Evolutionary conservation across 2,797 vertebrate species (phyloP).

Genomic region (Mallotus villosus): DNA sequence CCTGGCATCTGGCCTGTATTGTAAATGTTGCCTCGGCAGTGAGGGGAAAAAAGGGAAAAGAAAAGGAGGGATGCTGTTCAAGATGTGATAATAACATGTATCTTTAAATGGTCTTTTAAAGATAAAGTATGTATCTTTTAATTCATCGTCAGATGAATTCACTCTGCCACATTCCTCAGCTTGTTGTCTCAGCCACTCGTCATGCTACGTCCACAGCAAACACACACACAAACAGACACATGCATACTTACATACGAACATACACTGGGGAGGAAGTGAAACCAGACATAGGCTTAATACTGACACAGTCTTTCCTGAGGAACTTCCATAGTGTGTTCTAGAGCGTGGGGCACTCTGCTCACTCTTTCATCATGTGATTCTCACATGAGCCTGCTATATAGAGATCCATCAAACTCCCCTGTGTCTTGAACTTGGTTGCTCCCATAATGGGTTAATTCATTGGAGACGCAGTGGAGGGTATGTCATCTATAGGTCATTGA

Average conservation of each 20-base stretch:
- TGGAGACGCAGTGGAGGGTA: not conserved
- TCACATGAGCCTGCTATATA: slow-evolving; percentile 18
- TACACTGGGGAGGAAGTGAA: not conserved
- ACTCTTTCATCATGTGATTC: slow-evolving; percentile 16
- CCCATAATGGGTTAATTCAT: not conserved
- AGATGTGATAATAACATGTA: not conserved
- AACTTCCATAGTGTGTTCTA: not conserved
- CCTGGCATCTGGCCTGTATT: slow-evolving; percentile 20
- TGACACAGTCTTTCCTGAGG: not conserved
- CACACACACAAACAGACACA: slow-evolving; percentile 4
- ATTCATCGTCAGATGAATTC: slow-evolving; percentile 15
- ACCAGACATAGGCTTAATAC: too few species aligned
- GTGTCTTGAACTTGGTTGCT: not conserved
- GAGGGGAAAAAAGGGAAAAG: slow-evolving; percentile 13
- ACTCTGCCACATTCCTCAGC: slow-evolving; percentile 20
- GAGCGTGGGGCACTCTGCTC: not conserved
- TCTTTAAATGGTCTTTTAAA: too few species aligned
- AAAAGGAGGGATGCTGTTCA: slow-evolving; percentile 4
- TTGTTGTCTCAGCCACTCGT: not conserved
- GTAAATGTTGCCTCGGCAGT: slow-evolving; percentile 22
- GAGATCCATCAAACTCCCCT: not conserved
- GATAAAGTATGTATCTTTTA: too few species aligned
- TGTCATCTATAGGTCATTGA: not conserved
- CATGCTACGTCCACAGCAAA: slow-evolving; percentile 31
- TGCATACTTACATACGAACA: not conserved